Conservation (phyloP, 2,797 vertebrate genomes). For the Lemur catta region DNA sequence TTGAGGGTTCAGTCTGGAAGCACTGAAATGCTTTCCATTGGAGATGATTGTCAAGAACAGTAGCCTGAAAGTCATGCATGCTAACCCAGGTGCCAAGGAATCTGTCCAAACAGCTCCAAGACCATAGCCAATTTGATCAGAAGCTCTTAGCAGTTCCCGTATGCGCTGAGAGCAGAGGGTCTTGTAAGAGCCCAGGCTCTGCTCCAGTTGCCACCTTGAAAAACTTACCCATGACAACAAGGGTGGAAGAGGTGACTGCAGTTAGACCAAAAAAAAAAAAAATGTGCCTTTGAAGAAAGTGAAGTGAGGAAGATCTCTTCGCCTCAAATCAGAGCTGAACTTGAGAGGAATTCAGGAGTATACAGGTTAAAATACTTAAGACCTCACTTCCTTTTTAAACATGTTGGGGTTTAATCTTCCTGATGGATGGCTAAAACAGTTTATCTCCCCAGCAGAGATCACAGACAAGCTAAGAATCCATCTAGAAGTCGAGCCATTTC, state of each 20-base stretch:
- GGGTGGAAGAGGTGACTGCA: not conserved
- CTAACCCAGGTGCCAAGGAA: not conserved
- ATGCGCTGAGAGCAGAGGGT: not conserved
- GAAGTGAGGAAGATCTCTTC: not conserved
- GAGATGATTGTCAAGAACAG: constrained; percentile 56
- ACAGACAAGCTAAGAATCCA: not conserved
- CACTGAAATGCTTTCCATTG: constrained; percentile 31
- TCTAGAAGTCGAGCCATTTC: not conserved
- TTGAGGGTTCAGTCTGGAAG: not conserved
- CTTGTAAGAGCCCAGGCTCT: not conserved
- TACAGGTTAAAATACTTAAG: not conserved
- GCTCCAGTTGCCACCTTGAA: not conserved
- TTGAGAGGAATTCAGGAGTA: constrained; percentile 25
- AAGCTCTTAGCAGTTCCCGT: not conserved
- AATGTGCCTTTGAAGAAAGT: not conserved
- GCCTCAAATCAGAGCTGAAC: not conserved
- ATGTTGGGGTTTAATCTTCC: constrained; percentile 1
- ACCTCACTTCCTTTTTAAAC: constrained; percentile 32
- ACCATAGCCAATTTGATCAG: not conserved
- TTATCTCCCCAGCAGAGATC: constrained; percentile 13
- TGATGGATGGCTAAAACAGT: not conserved
- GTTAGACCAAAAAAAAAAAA: not conserved
- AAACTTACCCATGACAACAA: not conserved
- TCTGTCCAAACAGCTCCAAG: not conserved
- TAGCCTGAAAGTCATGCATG: not conserved